Evolutionary conservation across 2,113 vertebrate genomes (phyloP), one percentile per base, ranked within the genome.

Genomic region (Progne subis): DNA sequence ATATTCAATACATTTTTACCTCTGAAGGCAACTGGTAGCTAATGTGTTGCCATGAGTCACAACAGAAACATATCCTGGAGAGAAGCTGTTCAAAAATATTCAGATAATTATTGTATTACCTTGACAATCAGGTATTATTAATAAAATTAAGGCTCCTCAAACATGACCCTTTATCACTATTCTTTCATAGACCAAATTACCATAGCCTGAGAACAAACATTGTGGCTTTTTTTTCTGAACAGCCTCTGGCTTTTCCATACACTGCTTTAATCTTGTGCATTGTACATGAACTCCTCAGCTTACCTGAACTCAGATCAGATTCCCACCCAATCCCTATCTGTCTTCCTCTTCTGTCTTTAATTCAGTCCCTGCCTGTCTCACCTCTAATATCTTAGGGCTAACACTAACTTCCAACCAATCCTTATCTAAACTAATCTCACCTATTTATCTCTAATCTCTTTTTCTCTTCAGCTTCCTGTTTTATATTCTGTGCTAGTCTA

Each of bases 341-440:
- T 74, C 72, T 83, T 91, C 47, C 29, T 71, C 16, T 85, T 69
- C 68, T 47, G 21, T 70, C 68, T 70, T 72, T 72, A 80, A 43
- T 88, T 88, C 60, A 57, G 46, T 74, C 39, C 41, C 46, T 86
- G 34, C n/a, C 47, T 88, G 14, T 83, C 60, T 88, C 39, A 61
- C 26, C 25, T 81, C 46, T 86, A 61, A 46, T 49, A 80, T 56
- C 63, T 90, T 46, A 78, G 24, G 14, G 5, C 47, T 84, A 84
- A 47, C 41, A 69, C 28, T 59, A 83, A 84, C 64, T 95, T 55
- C 29, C 69, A 78, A 59, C 25, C 69, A 74, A 29, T 53, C 9
- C 60, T 92, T 86, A 89, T 71, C 84, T 63, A 56, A 83, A 84
- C 37, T 88, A 77, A 88, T 91, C 68, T 86, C 74, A 88, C 37